Base-by-base conservation (phyloP, 2,888 invertebrate species). In the Neoitamus cyanurus region DNA sequence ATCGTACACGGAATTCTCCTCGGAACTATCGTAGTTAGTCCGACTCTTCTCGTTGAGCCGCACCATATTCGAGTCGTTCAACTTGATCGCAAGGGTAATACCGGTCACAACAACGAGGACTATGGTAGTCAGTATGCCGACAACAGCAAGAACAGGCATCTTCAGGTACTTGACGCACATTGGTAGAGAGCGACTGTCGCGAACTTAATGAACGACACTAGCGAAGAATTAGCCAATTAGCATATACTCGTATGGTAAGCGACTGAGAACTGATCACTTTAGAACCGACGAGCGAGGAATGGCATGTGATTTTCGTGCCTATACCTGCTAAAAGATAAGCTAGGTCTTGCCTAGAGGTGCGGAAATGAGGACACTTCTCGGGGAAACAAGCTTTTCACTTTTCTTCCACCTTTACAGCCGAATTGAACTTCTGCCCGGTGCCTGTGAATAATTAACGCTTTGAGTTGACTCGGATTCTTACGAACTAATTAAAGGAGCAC, bases 31-130 rank as follows among this genome's bases (percentile, higher is more conserved):
- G 4, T 9, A 15, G n/a, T 20, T 13, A 13, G n/a, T 58, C 20
- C 15, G 15, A 2, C 28, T 90, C 86, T 90, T 90, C 72, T 91
- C 91, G 77, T 90, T 90, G 84, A 91, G 87, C 86, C 90, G 90
- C 2, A 91, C 89, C 85, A 91, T 90, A 70, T 91, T 90, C 68
- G 91, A 90, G 85, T 90, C 90, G 87, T 90, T 90, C 85, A 91
- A 89, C 87, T 90, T 90, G 86, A 90, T 91, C 42, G 92, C 91
- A 46, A 93, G 88, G 42, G 93, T 93, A 72, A 93, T 91, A 87
- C 93, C 92, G 84, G 92, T 92, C 88, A 92, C 92, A 82, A 92
- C 92, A 89, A 93, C 91, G 86, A 93, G 91, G 15, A 93, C 90
- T 80, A 93, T 91, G 83, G 92, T 91, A 80, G 92, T 90, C 87